These are phyloP conservation scores for Hydrotaea cyrtoneurina DNA, from an alignment of 2,888 invertebrate genomes.

Conservation along the genomic window DNA sequence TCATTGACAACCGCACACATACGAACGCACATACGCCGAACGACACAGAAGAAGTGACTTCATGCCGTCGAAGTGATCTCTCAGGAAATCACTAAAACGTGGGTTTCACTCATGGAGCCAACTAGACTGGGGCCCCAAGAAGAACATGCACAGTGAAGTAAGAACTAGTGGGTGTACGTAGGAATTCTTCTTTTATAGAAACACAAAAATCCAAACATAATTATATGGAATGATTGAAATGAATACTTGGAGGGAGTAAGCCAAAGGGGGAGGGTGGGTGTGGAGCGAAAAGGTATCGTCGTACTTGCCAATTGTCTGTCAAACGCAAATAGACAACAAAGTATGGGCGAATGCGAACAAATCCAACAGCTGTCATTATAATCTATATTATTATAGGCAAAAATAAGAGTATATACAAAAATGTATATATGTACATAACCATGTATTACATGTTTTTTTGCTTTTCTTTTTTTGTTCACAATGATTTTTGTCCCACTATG, in stretches of 20 bases:
- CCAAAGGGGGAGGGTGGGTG: too few species aligned
- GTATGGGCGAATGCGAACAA: slow-evolving; percentile 14
- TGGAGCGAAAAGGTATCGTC: background rate
- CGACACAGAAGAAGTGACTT: slow-evolving; percentile 50
- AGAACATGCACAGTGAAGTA: background rate
- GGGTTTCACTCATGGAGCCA: background rate
- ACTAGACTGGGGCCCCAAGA: background rate
- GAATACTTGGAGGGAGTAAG: background rate
- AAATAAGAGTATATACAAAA: background rate
- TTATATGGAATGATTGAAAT: background rate
- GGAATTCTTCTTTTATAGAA: background rate
- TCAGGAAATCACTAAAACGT: background rate
- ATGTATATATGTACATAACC: background rate
- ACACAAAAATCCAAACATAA: background rate
- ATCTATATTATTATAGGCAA: background rate
- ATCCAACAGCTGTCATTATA: slow-evolving; percentile 13
- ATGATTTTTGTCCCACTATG: slow-evolving; percentile 26
- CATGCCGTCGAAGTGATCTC: slow-evolving; percentile 42
- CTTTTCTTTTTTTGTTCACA: background rate
- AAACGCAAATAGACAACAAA: background rate
- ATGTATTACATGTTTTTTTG: background rate
- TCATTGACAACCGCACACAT: slow-evolving; percentile 38
- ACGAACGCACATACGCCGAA: background rate
- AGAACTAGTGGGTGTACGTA: background rate
- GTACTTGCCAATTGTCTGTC: background rate